Percentiles rank a stretch among this genome's conserved stretches.
phyloP scores from a whole-genome alignment of 2,797 vertebrate genomes.

The Sardinella longiceps region DNA sequence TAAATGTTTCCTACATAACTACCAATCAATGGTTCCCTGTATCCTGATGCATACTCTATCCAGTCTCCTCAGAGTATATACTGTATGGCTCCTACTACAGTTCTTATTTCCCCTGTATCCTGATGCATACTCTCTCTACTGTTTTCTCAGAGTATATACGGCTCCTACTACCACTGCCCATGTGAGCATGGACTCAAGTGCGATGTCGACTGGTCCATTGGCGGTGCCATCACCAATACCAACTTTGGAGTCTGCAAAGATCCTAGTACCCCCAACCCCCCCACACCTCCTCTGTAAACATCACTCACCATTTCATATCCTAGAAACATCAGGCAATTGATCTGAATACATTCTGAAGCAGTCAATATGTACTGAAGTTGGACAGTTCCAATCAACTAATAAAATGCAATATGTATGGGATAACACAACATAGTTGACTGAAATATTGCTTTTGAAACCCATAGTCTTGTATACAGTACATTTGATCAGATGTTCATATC shows the following conservation, averaged over 20 bases:
- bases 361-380: too few relatives aligned
- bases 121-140: neutral
- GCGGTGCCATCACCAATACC: constrained; percentile 76
- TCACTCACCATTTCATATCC: neutral
- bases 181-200: constrained; percentile 79
- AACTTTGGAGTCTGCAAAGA: constrained; percentile 74
- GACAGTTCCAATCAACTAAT: neutral
- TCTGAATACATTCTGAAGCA: neutral
- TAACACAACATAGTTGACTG: too few relatives aligned
- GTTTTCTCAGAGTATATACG: constrained; percentile 65
- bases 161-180: constrained; percentile 77
- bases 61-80: too few relatives aligned
- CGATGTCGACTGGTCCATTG: constrained; percentile 59
- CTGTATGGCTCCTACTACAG: too few relatives aligned
- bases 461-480: neutral
- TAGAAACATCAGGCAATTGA: neutral
- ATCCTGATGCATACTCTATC: too few relatives aligned
- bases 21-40: too few relatives aligned
- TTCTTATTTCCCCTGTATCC: too few relatives aligned
- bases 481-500: neutral
- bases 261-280: constrained; percentile 10
- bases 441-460: neutral
- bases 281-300: neutral
- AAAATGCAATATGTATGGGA: neutral
- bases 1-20: too few relatives aligned